Evolutionary conservation across 2,113 vertebrate genomes (phyloP).

Genomic region (Erpornis zantholeuca): DNA sequence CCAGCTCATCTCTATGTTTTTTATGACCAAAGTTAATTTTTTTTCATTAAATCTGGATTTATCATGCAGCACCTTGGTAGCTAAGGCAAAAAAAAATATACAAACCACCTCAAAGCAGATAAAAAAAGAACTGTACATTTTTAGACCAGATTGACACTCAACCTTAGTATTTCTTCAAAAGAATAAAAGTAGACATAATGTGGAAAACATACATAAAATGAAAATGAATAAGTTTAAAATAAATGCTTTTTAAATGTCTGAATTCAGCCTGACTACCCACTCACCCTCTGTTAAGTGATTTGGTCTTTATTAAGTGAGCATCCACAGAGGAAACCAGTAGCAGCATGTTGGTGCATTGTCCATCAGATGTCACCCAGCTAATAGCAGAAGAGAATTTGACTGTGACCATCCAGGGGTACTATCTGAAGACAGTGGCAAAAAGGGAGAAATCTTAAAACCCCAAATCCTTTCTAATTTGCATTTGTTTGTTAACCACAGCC

Average conservation of each 20-base stretch:
- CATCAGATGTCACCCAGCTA: neutral
- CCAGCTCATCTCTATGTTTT: neutral
- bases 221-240: neutral
- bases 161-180: neutral
- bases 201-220: neutral
- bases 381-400: neutral
- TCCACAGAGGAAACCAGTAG: neutral
- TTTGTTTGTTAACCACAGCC: slow-evolving; percentile 16
- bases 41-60: neutral
- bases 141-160: neutral
- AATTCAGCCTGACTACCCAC: slow-evolving; percentile 49
- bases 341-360: neutral
- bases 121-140: neutral
- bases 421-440: neutral
- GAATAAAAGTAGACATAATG: neutral
- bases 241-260: slow-evolving; percentile 4
- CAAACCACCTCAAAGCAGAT: neutral
- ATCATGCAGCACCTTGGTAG: neutral
- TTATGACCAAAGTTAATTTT: neutral
- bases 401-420: neutral
- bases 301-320: slow-evolving; percentile 34
- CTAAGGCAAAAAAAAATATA: neutral
- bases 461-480: neutral
- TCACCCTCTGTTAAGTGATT: slow-evolving; percentile 58
- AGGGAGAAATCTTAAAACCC: neutral